These are phyloP conservation scores for Phocides pigmalion DNA, from an alignment of 1,140 invertebrate species.

Conservation along the genomic window DNA sequence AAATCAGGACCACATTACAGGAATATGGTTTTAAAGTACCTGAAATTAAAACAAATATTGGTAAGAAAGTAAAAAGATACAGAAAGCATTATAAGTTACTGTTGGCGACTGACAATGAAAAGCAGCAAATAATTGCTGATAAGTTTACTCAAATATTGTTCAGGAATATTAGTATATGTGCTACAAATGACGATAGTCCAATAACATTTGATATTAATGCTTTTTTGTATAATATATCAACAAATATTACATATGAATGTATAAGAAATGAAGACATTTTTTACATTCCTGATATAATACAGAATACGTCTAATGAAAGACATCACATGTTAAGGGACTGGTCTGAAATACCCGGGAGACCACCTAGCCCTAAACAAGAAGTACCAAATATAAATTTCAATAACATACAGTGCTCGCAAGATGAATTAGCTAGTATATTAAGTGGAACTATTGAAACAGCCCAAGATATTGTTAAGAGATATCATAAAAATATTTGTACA, in stretches of 20 bases:
- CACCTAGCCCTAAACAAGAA: constrained; percentile 60
- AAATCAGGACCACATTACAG: constrained; percentile 68
- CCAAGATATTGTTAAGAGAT: constrained; percentile 51
- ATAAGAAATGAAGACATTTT: constrained; percentile 71
- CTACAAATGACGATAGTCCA: constrained; percentile 7
- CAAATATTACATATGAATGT: constrained; percentile 54
- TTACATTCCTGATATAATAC: constrained; percentile 71
- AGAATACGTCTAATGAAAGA: constrained; percentile 48
- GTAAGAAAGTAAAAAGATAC: constrained; percentile 50
- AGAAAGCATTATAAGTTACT: constrained; percentile 67
- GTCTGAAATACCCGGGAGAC: constrained; percentile 77
- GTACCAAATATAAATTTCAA: constrained; percentile 50
- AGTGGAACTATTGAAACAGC: constrained; percentile 55
- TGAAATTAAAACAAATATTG: constrained; percentile 47
- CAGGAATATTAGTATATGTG: constrained; percentile 44
- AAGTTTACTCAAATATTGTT: constrained; percentile 70
- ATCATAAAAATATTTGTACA: constrained; percentile 20
- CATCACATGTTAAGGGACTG: constrained; percentile 76
- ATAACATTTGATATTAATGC: constrained; percentile 28
- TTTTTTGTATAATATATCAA: constrained; percentile 52
- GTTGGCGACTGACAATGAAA: constrained; percentile 52
- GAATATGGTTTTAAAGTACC: constrained; percentile 75
- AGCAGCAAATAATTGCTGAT: constrained; percentile 60
- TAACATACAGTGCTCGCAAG: constrained; percentile 57
- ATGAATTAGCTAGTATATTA: constrained; percentile 67